Percentiles rank a stretch among this genome's conserved stretches.
Conservation (phyloP, 2,113 vertebrate species). For the Calidris pygmaea region DNA sequence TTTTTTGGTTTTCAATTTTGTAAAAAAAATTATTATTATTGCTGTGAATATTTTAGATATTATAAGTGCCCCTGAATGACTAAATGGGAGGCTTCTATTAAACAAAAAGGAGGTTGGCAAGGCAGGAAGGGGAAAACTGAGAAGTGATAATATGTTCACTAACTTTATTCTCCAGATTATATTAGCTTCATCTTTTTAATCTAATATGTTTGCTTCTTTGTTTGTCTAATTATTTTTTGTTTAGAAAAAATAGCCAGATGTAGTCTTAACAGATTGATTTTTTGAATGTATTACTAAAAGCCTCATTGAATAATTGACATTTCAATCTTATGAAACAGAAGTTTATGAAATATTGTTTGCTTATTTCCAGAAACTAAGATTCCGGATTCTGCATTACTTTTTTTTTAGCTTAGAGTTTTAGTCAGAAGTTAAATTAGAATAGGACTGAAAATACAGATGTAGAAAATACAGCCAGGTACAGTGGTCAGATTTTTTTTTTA, state of each 20-base stretch:
- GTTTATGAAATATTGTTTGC: background rate
- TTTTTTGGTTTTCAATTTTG: background rate
- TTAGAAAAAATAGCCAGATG: background rate
- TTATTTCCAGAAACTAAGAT: background rate
- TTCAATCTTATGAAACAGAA: background rate
- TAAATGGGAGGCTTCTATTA: background rate
- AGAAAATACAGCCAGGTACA: background rate
- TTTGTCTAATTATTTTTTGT: conserved; percentile 27
- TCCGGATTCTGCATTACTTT: background rate
- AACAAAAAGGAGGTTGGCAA: background rate
- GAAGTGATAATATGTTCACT: background rate
- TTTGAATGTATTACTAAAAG: background rate
- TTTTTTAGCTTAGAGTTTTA: background rate
- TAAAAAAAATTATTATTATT: background rate
- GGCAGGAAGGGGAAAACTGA: background rate
- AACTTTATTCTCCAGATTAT: background rate
- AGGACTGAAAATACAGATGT: background rate
- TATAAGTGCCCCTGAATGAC: background rate
- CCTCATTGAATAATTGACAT: background rate
- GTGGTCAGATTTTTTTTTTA: background rate
- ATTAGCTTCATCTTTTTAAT: conserved; percentile 3
- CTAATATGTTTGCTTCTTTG: conserved; percentile 7
- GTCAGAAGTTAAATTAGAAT: background rate
- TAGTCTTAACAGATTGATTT: conserved; percentile 29
- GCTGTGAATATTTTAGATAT: background rate